Base-by-base conservation (phyloP, 2,797 vertebrate genomes). In the Pangasius sanitwongsei region DNA sequence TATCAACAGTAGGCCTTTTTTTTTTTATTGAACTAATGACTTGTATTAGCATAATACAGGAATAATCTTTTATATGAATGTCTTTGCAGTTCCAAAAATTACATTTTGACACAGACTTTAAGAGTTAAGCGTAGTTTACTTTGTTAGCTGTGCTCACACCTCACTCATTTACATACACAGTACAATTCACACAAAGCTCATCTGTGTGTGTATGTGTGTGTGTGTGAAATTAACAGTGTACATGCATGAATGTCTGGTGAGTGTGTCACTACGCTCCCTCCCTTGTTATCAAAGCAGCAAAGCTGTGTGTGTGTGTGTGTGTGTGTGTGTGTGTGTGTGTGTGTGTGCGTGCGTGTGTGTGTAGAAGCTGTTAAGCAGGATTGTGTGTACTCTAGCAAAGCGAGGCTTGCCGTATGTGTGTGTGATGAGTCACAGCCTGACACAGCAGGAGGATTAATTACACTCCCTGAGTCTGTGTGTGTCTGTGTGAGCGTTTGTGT, bases 401-500 rank as follows among this genome's bases (percentile, higher is more conserved):
- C 87, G 4, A 90, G 83, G 59, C 87, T 86, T 67, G 88, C 88
- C 85, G 69, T 90, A 88, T 90, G 87, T 89, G 86, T 90, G 87
- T 90, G 89, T 89, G 92, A 93, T 92, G 93, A 93, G 91, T 93
- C 93, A 92, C 87, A 87, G 85, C 91, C 90, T 92, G 88, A 92
- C 91, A 93, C 91, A 92, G 92, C 91, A 89, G 90, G 88, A 70
- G 90, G 83, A 91, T 91, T 89, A 90, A 92, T 92, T 92, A 89
- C 92, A 90, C 89, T 88, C 85, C 88, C 91, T 88, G 85, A 86
- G 83, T 31, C 65, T 83, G 87, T 86, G 72, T 89, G 82, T 89
- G 85, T 86, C 87, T 34, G 34, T 81, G 88, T 87, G 70, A 83
- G 74, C 84, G 83, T 85, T 78, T 80, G 83, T 85, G 23, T 88